A percentile compares a stretch with the other conserved stretches of the same genome.
Evolutionary conservation across 2,113 vertebrate species (phyloP).

Genomic region (Xenopus laevis): DNA sequence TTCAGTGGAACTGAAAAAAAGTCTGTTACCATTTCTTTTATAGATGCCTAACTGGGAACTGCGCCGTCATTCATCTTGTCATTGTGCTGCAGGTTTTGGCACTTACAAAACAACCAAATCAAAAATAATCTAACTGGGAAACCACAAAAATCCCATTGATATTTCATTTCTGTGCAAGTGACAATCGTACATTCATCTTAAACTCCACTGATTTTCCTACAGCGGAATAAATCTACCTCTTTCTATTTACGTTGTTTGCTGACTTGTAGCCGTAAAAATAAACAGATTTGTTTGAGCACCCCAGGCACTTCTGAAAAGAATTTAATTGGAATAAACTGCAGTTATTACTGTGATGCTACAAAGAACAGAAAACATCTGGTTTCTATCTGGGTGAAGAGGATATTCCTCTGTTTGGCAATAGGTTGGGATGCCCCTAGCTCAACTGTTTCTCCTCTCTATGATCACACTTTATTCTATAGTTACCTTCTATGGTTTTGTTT

Average conservation of each 20-base stretch:
- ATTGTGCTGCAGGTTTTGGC: too few species aligned
- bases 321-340: background rate
- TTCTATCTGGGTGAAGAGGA: constrained; percentile 15
- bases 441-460: background rate
- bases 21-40: too few species aligned
- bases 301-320: background rate
- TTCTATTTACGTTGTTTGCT: background rate
- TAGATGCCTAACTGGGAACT: too few species aligned
- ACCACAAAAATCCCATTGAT: background rate
- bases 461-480: background rate
- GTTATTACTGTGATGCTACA: constrained; percentile 19
- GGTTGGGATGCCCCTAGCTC: constrained; percentile 1
- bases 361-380: constrained; percentile 24
- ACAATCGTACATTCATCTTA: too few species aligned
- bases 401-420: constrained; percentile 12
- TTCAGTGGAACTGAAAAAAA: too few species aligned
- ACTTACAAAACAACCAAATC: too few species aligned
- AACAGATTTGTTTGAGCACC: background rate
- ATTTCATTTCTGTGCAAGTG: too few species aligned
- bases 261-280: background rate
- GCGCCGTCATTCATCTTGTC: too few species aligned
- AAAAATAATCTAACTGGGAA: background rate
- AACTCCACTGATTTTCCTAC: background rate
- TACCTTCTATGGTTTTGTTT: background rate
- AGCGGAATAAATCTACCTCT: background rate